A percentile compares a stretch with the other conserved stretches of the same genome.
These are phyloP conservation scores for Sebastes oblongus DNA, from an alignment of 2,797 vertebrate genomes.

Conservation along the genomic window DNA sequence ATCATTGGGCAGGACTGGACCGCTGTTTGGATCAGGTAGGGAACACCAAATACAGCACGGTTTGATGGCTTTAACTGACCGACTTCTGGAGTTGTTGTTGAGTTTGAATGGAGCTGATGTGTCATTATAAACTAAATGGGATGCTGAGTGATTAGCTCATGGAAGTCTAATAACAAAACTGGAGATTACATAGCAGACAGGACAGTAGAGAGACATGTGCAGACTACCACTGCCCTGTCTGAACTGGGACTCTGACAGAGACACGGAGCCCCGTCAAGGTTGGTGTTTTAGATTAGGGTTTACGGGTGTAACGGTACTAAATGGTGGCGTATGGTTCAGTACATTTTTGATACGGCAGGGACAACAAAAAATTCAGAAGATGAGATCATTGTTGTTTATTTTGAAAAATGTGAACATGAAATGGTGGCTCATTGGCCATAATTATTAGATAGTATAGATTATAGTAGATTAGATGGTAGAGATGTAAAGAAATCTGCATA, in stretches of 20 bases:
- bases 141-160: not conserved
- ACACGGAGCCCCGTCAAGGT: slow-evolving; percentile 46
- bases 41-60: not conserved
- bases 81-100: not conserved
- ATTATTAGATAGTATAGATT: not conserved
- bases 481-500: not conserved
- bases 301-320: not conserved
- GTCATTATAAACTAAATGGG: not conserved
- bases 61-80: not conserved
- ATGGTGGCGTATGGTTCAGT: not conserved
- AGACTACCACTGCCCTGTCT: slow-evolving; percentile 60
- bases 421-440: not conserved
- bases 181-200: not conserved
- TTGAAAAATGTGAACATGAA: not conserved
- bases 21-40: slow-evolving; percentile 54
- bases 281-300: slow-evolving; percentile 21
- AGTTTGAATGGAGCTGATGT: not conserved
- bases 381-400: not conserved
- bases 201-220: slow-evolving; percentile 58
- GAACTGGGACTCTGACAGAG: slow-evolving; percentile 15
- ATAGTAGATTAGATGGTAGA: not conserved
- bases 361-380: not conserved
- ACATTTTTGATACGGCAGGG: not conserved
- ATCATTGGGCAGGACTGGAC: slow-evolving; percentile 28
- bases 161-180: not conserved